phyloP scores from a whole-genome alignment of 92 coral and sea anemone species.

The Parazoanthus darwini region DNA sequence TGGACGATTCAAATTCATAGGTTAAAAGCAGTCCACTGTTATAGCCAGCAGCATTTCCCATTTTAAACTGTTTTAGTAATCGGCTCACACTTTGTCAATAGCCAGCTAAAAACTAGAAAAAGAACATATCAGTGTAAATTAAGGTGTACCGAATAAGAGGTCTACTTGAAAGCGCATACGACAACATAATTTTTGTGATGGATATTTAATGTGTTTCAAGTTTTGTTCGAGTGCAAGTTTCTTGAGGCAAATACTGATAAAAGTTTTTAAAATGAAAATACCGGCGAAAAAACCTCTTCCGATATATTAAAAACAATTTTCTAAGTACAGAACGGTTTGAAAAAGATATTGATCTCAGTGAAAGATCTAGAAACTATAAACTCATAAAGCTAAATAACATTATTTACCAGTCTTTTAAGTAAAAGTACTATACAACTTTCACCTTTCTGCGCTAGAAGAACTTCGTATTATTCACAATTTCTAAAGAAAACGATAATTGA shows the following conservation, averaged over 20 bases:
- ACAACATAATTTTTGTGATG: no score
- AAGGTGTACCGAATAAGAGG: not conserved
- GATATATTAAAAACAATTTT: not conserved
- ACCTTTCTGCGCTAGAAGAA: not conserved
- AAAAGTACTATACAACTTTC: no score
- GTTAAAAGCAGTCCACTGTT: not conserved
- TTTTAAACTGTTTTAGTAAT: not conserved
- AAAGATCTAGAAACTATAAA: not conserved
- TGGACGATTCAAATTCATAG: not conserved
- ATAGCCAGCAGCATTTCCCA: no score
- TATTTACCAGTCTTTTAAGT: no score
- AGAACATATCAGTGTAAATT: not conserved
- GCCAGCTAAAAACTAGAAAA: not conserved
- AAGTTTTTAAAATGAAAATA: no score
- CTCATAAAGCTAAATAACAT: no score
- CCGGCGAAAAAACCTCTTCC: no score
- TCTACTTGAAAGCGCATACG: not conserved
- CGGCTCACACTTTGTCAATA: not conserved
- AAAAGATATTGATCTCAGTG: no score
- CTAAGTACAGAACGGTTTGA: no score
- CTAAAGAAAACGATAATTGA: no score
- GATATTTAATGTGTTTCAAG: not conserved
- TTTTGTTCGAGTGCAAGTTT: not conserved
- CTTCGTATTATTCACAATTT: not conserved
- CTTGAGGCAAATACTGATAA: not conserved